Conservation (phyloP, 2,797 vertebrate species). For the Phalanger gymnotis region DNA sequence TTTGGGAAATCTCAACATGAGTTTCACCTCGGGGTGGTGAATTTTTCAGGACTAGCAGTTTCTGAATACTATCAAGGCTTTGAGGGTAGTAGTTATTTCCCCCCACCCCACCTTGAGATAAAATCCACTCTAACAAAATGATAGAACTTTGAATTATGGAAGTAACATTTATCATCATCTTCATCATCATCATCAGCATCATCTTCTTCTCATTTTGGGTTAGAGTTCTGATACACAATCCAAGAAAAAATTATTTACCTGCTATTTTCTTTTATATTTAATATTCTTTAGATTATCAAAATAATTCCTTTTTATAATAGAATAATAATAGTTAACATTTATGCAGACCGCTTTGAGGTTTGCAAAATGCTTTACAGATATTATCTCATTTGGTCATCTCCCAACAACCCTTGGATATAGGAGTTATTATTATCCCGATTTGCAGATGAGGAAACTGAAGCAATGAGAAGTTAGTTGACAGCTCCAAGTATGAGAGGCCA, state of each 20-base stretch:
- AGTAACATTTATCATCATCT: background rate
- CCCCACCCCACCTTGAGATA: background rate
- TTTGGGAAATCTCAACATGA: background rate
- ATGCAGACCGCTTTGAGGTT: background rate
- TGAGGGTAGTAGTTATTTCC: background rate
- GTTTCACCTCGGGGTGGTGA: background rate
- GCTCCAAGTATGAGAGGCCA: background rate
- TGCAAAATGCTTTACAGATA: background rate
- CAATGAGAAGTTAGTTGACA: background rate
- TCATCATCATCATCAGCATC: background rate
- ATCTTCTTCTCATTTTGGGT: background rate
- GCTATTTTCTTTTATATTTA: background rate
- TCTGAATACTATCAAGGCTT: background rate
- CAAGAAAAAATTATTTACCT: background rate
- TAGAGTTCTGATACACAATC: background rate
- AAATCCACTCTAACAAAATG: background rate
- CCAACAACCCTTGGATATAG: background rate
- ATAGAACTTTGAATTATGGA: background rate
- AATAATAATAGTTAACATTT: background rate
- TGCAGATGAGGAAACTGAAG: background rate
- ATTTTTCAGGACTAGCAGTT: background rate
- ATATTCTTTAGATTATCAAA: background rate
- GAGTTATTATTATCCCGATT: background rate
- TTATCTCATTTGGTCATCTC: background rate
- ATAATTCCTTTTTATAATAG: background rate